A percentile compares a stretch with the other conserved stretches of the same genome.
Evolutionary conservation across 2,797 vertebrate genomes (phyloP).

Genomic region (Eulemur rubriventer): DNA sequence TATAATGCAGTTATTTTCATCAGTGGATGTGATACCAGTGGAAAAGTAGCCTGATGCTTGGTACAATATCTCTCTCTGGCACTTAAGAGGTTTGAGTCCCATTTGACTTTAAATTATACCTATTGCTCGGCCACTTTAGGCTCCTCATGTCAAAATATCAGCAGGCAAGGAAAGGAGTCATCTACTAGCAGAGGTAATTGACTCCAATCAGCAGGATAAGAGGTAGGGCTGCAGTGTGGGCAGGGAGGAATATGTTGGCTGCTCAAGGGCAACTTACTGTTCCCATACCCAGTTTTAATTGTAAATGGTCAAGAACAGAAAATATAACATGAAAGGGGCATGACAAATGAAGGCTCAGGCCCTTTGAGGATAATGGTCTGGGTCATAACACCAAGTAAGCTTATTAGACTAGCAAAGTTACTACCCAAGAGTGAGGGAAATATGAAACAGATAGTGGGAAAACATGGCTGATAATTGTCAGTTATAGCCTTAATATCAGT

Average conservation of each 20-base stretch:
- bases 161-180: background rate
- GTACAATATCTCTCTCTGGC: background rate
- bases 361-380: background rate
- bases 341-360: background rate
- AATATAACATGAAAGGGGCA: background rate
- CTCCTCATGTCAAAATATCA: background rate
- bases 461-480: background rate
- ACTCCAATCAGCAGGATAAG: background rate
- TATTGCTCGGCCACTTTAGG: background rate
- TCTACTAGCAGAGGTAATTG: background rate
- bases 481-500: background rate
- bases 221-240: background rate
- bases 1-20: background rate
- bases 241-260: background rate
- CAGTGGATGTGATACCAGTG: background rate
- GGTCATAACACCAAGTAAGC: background rate
- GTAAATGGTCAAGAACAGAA: background rate
- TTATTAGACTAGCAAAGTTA: background rate
- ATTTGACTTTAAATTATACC: background rate
- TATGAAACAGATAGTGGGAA: background rate
- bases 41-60: background rate
- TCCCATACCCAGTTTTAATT: background rate
- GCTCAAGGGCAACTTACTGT: background rate
- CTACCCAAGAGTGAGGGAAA: background rate
- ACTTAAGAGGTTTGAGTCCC: background rate